phyloP scores from a whole-genome alignment of 1,140 invertebrate species.

The Littorina saxatilis region DNA sequence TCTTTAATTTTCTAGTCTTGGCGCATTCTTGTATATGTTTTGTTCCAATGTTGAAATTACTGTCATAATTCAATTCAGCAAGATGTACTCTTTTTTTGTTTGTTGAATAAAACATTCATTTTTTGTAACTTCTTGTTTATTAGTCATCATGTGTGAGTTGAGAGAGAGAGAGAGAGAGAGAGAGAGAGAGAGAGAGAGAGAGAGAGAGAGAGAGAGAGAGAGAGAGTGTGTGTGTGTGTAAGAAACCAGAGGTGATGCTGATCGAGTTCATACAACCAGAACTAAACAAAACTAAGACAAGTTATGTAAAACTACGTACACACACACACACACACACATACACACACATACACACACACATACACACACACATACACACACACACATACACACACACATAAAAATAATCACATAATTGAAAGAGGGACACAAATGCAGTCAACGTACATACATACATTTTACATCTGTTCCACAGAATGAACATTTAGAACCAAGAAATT shows the following conservation, averaged over 20 bases:
- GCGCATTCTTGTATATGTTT: constrained; percentile 17
- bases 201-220: not conserved
- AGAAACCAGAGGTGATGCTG: no score
- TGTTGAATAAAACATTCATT: constrained; percentile 38
- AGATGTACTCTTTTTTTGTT: constrained; percentile 24
- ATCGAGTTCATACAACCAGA: no score
- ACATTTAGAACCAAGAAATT: no score
- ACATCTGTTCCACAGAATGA: no score
- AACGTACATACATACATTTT: not conserved
- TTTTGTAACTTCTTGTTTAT: not conserved
- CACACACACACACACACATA: constrained; percentile 5
- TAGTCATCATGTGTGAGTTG: not conserved
- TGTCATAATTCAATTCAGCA: constrained; percentile 8
- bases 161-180: constrained; percentile 1
- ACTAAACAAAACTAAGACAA: no score
- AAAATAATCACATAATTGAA: constrained; percentile 8
- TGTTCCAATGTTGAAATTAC: not conserved
- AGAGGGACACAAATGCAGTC: constrained; percentile 5
- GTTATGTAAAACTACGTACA: not conserved
- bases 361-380: constrained; percentile 25
- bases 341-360: not conserved
- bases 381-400: not conserved
- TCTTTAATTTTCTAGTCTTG: constrained; percentile 19
- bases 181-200: not conserved
- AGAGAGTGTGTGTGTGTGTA: not conserved